Percentiles rank a stretch among this genome's conserved stretches.
phyloP scores from a whole-genome alignment of 2,888 invertebrate species.

The Steinernema scapterisci region DNA sequence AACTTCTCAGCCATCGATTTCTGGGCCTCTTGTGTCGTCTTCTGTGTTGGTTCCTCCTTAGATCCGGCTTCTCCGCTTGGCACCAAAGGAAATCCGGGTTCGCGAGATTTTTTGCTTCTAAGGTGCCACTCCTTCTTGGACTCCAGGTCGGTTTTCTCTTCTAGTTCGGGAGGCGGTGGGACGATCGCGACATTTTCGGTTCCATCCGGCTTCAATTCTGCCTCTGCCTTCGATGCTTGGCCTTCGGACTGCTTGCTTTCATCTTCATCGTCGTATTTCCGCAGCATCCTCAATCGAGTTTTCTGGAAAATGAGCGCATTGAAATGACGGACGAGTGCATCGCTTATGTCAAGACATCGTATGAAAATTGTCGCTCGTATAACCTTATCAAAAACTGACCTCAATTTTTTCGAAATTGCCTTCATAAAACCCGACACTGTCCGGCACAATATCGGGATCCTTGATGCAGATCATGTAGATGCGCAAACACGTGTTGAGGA shows the following conservation, averaged over 20 bases:
- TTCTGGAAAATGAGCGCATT: neutral
- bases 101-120: too few relatives aligned
- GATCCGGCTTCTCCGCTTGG: neutral
- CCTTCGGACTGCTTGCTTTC: neutral
- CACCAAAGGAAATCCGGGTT: too few relatives aligned
- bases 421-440: constrained; percentile 13
- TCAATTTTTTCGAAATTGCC: constrained; percentile 2
- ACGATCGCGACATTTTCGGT: neutral
- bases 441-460: constrained; percentile 4
- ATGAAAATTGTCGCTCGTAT: neutral
- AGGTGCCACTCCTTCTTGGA: neutral
- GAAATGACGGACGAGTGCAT: neutral
- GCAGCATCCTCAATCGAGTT: neutral
- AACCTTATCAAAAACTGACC: neutral
- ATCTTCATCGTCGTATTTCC: neutral
- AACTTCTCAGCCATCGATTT: neutral
- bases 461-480: constrained; percentile 9
- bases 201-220: neutral
- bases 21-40: neutral
- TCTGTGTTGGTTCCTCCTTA: neutral
- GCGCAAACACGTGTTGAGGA: neutral
- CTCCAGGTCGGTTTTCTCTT: neutral
- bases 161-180: neutral
- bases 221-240: neutral
- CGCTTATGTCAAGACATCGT: neutral